These are phyloP conservation scores for Lumbricus terrestris DNA, from an alignment of 2,888 invertebrate species.

Conservation along the genomic window DNA sequence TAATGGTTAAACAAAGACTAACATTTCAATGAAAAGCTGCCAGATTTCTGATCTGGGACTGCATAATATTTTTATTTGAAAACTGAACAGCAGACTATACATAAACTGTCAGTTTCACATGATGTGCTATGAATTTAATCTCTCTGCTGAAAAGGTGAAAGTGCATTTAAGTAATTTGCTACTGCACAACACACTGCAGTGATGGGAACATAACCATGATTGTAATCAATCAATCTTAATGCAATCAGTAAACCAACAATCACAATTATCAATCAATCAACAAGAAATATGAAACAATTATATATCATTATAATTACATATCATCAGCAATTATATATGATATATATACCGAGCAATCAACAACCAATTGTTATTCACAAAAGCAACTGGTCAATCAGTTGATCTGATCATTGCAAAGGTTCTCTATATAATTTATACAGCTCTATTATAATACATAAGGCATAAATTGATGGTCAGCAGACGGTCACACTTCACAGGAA, in stretches of 20 bases:
- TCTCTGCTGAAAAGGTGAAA: background rate
- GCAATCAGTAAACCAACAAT: too few species aligned
- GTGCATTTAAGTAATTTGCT: background rate
- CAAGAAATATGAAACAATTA: too few species aligned
- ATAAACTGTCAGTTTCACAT: background rate
- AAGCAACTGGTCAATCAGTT: too few species aligned
- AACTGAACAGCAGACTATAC: background rate
- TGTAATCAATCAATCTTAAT: background rate
- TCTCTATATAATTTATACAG: background rate
- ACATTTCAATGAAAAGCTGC: too few species aligned
- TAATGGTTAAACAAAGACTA: too few species aligned
- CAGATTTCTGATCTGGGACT: background rate
- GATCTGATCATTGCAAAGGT: background rate
- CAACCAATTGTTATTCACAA: too few species aligned
- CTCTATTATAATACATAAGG: background rate
- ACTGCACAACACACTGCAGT: background rate
- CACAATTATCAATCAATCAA: too few species aligned
- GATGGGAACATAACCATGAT: background rate
- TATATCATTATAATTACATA: too few species aligned
- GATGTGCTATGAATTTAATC: background rate
- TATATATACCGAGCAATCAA: too few species aligned
- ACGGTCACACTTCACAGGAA: background rate
- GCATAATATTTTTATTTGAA: background rate
- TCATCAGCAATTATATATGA: too few species aligned
- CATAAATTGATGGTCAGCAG: background rate